Base-by-base conservation (phyloP, 1,140 invertebrate genomes). In the Drepana arcuata region DNA sequence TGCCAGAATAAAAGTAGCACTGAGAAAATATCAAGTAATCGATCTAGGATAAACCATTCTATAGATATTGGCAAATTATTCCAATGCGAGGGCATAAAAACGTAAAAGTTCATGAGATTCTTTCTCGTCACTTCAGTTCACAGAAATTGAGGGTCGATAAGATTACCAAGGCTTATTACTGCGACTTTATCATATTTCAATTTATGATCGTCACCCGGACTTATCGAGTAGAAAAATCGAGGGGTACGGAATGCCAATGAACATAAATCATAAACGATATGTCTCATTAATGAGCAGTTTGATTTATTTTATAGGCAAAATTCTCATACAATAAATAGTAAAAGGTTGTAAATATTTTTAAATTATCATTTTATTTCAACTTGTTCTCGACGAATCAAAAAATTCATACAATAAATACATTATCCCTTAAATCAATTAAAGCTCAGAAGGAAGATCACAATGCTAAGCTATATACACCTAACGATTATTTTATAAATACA, bases 181-280 rank as follows among this genome's bases (percentile, higher is more conserved):
- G 55, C 52, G 56, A 71, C 66, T 81, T 72, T 72, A 79, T 81
- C 77, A 81, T 81, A 77, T 81, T 81, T 81, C 77, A 81, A 81
- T 81, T 81, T 81, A 77, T 72, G 77, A 77, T 69, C 77, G 62
- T 74, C 74, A 79, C 69, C 56, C 66, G 53, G 61, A 63, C 65
- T 79, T 75, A 78, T 73, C 66, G 68, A 67, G 66, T 62, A 72
- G 65, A 75, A 80, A 78, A 79, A 75, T 65, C 64, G 58, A 67
- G 56, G 73, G 64, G 66, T 54, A 64, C 54, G 24, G 46, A 48
- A 44, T 69, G n/a, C n/a, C n/a, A n/a, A n/a, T n/a, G n/a, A n/a
- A n/a, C n/a, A 79, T 81, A 81, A 79, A 77, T 81, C 74, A 81
- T 38, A 65, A 69, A 62, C 61, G 56, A 68, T 66, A 77, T 60